Conservation (phyloP, 2,888 invertebrate species). For the Sarcophaga rosellei region DNA sequence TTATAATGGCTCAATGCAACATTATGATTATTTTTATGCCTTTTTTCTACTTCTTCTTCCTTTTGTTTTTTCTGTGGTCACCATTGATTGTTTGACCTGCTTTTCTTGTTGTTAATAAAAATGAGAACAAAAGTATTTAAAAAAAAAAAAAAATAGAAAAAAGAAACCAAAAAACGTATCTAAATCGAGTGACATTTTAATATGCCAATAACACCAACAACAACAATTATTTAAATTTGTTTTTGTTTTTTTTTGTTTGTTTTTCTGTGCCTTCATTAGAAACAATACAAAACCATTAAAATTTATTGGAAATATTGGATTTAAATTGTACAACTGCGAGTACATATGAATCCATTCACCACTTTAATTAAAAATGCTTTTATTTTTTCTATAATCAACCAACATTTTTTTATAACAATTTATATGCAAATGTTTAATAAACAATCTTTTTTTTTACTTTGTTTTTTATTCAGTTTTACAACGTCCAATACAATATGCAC, state of each 20-base stretch:
- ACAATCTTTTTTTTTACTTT: neutral
- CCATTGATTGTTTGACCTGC: neutral
- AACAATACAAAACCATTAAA: constrained; percentile 13
- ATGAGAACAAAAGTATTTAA: neutral
- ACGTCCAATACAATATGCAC: neutral
- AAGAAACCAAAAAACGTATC: neutral
- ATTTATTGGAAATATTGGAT: neutral
- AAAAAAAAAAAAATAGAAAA: neutral
- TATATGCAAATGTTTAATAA: constrained; percentile 51
- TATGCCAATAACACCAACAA: constrained; percentile 19
- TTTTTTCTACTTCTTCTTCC: neutral
- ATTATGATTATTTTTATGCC: neutral
- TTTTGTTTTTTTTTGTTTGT: neutral
- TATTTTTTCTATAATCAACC: neutral
- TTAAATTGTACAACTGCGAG: no score
- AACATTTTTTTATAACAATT: constrained; percentile 23
- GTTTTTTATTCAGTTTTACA: neutral
- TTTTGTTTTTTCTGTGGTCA: neutral
- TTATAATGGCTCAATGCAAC: neutral
- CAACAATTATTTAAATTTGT: neutral
- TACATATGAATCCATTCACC: constrained; percentile 1
- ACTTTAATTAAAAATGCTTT: constrained; percentile 58
- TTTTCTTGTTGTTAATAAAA: neutral
- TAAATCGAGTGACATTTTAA: constrained; percentile 49
- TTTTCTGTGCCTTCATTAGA: constrained; percentile 7